Percentiles rank a stretch among this genome's conserved stretches.
These are phyloP conservation scores for Heteronetta atricapilla DNA, from an alignment of 2,113 vertebrate genomes.

Conservation along the genomic window DNA sequence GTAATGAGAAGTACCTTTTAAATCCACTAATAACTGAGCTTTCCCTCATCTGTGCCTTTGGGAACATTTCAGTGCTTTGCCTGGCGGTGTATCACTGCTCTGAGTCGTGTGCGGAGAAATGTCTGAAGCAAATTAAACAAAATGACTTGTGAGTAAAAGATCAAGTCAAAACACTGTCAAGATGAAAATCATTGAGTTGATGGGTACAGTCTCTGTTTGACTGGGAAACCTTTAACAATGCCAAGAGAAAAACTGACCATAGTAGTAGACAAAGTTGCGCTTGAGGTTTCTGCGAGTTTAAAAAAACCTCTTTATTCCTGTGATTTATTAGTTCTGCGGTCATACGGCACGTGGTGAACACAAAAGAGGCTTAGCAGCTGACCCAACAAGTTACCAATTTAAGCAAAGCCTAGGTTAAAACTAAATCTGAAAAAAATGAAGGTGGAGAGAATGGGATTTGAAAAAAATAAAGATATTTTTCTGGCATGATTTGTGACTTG, in stretches of 20 bases:
- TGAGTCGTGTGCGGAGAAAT: conserved; percentile 6
- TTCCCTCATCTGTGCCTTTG: conserved; percentile 41
- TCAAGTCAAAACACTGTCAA: conserved; percentile 39
- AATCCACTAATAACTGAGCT: conserved; percentile 35
- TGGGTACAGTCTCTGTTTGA: neutral
- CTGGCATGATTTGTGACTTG: conserved; percentile 9
- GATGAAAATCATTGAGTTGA: neutral
- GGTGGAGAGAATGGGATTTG: neutral
- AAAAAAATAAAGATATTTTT: neutral
- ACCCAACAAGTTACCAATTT: neutral
- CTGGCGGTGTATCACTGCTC: conserved; percentile 10
- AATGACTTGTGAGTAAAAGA: conserved; percentile 48
- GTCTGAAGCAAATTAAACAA: conserved; percentile 41
- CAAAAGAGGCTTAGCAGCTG: neutral
- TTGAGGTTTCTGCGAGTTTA: neutral
- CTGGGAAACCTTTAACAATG: neutral
- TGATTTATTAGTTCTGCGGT: neutral
- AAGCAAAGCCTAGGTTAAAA: neutral
- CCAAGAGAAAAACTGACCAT: neutral
- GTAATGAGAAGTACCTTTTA: neutral
- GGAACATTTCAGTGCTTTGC: conserved; percentile 48
- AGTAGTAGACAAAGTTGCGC: neutral
- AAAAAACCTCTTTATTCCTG: neutral
- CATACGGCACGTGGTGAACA: accelerated
- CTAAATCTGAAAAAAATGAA: neutral